Conservation (phyloP, 2,888 invertebrate genomes). For the Pandemis cinnamomeana region DNA sequence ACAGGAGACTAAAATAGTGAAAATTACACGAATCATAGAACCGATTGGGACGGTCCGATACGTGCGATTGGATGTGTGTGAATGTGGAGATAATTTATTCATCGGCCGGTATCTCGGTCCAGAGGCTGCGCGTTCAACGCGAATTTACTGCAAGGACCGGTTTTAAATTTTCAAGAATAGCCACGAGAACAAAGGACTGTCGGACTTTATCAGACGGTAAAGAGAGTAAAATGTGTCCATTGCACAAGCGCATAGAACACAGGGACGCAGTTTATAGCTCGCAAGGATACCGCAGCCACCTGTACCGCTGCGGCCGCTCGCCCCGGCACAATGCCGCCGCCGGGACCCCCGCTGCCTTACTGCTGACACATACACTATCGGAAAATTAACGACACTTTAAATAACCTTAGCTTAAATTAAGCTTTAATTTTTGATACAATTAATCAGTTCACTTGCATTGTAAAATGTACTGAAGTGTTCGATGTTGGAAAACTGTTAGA, state of each 20-base stretch:
- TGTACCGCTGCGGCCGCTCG: slow-evolving; percentile 48
- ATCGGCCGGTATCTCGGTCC: slow-evolving; percentile 61
- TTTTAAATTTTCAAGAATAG: slow-evolving; percentile 77
- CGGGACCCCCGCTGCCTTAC: slow-evolving; percentile 17
- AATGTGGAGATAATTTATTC: slow-evolving; percentile 67
- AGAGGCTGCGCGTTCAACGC: slow-evolving; percentile 55
- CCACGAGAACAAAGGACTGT: slow-evolving; percentile 70
- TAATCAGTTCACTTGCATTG: not conserved
- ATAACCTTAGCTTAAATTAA: not conserved
- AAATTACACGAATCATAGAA: slow-evolving; percentile 16
- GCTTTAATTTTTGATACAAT: not conserved
- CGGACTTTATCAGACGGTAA: slow-evolving; percentile 73
- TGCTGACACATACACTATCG: slow-evolving; percentile 6
- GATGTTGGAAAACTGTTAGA: not conserved
- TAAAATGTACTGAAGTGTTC: not conserved
- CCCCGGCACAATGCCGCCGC: slow-evolving; percentile 48
- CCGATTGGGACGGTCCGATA: slow-evolving; percentile 33
- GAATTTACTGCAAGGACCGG: slow-evolving; percentile 72
- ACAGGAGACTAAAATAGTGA: not conserved
- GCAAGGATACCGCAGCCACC: slow-evolving; percentile 63
- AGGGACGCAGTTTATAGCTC: slow-evolving; percentile 55
- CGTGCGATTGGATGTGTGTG: slow-evolving; percentile 43
- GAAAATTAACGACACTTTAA: slow-evolving; percentile 9
- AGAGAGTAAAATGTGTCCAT: slow-evolving; percentile 77
- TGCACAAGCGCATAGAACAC: slow-evolving; percentile 65